Base-by-base conservation (phyloP, 1,140 invertebrate genomes). In the Zeugodacus cucurbitae region DNA sequence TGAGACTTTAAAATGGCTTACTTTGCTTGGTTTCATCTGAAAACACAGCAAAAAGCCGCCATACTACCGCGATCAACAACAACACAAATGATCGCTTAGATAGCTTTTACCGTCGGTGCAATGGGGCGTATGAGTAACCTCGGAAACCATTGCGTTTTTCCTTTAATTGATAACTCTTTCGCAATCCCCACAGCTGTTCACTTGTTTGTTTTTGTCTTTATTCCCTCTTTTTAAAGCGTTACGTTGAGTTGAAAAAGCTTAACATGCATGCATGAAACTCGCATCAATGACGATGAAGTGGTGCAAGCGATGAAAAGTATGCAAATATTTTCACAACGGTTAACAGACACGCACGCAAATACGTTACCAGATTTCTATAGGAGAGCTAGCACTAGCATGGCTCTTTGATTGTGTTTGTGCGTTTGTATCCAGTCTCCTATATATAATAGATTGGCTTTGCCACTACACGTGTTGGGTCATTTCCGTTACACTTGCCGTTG, bases 401-500 rank as follows among this genome's bases (percentile, higher is more conserved):
- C 37, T 41, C 7, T 41, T 41, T 7, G 70, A 41, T 7, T 29
- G 29, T 22, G 17, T 74, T 34, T 32, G 34, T 22, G 34, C 37
- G 70, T 74, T 34, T n/a, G 34, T 22, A 3, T 22, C 20, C 37
- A 14, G 22, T 34, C 22, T 70, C 64, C n/a, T n/a, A 70, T 34
- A 29, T 70, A 70, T 70, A 34, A 70, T 34, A 70, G 29, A 70
- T 34, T 70, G 64, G 29, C 32, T 70, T 70, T 34, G 64, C 64
- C 64, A 37, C 67, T 22, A n/a, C 70, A 22, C 37, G 70, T 78
- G 37, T 14, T 14, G 41, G 37, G 26, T 32, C 34, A 44, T 44
- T 78, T 44, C 70, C 70, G 70, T 78, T 78, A 78, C 37, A 78
- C 70, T 78, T 48, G 37, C 11, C 34, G 22, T 41, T 78, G 70